Percentiles rank a stretch among this genome's conserved stretches.
Conservation (phyloP, 2,888 invertebrate species). For the Spisula solida region DNA sequence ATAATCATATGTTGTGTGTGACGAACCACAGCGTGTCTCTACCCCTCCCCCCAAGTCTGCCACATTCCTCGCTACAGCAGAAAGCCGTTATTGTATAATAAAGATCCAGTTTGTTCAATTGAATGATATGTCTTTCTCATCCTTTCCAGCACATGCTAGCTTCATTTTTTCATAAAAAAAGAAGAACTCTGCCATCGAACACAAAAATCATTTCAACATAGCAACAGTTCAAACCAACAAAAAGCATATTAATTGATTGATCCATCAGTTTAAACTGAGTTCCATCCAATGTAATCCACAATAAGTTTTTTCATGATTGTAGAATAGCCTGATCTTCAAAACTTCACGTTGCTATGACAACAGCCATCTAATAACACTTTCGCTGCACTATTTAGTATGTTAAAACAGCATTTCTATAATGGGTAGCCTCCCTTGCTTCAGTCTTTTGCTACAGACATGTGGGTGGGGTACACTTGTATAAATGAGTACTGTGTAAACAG, state of each 20-base stretch:
- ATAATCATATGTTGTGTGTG: conserved; percentile 61
- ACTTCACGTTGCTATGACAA: conserved; percentile 35
- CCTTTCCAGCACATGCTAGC: background rate
- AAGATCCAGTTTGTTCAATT: conserved; percentile 38
- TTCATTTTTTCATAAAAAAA: conserved; percentile 33
- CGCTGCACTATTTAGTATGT: conserved; percentile 14
- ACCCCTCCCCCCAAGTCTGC: conserved; percentile 23
- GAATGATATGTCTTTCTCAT: conserved; percentile 38
- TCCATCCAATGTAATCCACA: conserved; percentile 40
- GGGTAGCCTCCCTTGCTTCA: conserved; percentile 34
- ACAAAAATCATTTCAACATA: background rate
- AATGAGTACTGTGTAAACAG: conserved; percentile 36
- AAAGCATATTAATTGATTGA: background rate
- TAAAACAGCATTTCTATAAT: conserved; percentile 38
- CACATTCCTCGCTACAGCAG: conserved; percentile 20
- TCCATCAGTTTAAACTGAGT: background rate
- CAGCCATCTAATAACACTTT: conserved; percentile 37
- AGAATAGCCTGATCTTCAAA: conserved; percentile 38
- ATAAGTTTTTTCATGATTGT: conserved; percentile 49
- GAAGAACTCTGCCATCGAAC: conserved; percentile 1
- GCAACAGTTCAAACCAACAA: conserved; percentile 1
- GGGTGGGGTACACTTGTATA: conserved; percentile 34
- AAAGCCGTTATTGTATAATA: conserved; percentile 32
- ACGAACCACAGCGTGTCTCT: conserved; percentile 48
- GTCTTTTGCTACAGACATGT: conserved; percentile 25